These are phyloP conservation scores for Panulirus ornatus DNA, from an alignment of 1,140 invertebrate genomes.

Conservation along the genomic window DNA sequence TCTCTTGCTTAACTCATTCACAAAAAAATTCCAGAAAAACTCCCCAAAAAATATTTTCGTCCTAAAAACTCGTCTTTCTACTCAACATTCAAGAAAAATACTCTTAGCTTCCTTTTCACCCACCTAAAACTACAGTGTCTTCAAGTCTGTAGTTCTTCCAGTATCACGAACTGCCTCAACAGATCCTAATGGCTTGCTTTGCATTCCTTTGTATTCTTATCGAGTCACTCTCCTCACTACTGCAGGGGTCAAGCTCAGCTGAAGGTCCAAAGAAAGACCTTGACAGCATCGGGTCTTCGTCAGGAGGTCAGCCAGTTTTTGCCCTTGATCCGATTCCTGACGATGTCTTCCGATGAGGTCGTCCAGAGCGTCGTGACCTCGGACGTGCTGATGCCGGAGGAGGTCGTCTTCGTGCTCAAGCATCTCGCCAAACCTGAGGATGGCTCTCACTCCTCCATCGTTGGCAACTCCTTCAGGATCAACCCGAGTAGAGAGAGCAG, in stretches of 20 bases:
- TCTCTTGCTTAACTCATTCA: too few relatives aligned
- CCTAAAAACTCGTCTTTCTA: too few relatives aligned
- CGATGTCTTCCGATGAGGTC: conserved; percentile 74
- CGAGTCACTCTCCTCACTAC: background rate
- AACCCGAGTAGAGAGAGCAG: conserved; percentile 54
- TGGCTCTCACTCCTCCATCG: background rate
- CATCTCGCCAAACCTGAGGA: conserved; percentile 50
- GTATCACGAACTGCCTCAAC: too few relatives aligned
- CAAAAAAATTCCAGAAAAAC: too few relatives aligned
- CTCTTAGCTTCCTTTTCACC: too few relatives aligned
- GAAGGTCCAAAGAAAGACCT: conserved; percentile 38
- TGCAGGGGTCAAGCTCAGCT: conserved; percentile 68
- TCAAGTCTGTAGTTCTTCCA: too few relatives aligned
- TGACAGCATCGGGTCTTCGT: conserved; percentile 43
- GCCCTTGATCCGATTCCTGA: conserved; percentile 62
- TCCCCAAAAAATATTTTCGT: too few relatives aligned
- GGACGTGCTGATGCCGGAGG: conserved; percentile 67
- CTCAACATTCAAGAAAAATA: too few relatives aligned
- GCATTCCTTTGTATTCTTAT: background rate
- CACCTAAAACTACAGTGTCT: too few relatives aligned
- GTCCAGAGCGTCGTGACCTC: conserved; percentile 69
- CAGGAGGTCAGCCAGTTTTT: conserved; percentile 57
- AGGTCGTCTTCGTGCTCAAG: conserved; percentile 67
- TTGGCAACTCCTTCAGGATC: conserved; percentile 27
- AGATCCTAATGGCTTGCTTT: too few relatives aligned